Conservation (phyloP, 1,140 invertebrate species). For the Zaprionus gabonicus region DNA sequence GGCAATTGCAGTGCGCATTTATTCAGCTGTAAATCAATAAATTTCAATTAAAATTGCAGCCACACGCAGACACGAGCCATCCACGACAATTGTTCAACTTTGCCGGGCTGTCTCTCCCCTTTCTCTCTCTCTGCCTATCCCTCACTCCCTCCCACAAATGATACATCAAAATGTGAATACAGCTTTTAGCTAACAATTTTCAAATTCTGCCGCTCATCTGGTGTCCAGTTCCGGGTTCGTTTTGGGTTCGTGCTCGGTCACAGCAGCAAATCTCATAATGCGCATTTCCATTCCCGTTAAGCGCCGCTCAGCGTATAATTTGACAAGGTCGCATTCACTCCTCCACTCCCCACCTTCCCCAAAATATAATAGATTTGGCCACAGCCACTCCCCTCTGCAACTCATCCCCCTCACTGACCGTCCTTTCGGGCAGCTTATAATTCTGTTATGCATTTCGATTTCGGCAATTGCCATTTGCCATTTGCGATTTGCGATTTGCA, state of each 20-base stretch:
- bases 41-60: conserved; percentile 82
- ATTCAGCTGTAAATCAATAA: conserved; percentile 82
- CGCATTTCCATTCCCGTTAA: conserved; percentile 72
- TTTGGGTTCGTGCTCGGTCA: conserved; percentile 11
- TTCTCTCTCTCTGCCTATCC: too few relatives aligned
- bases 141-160: conserved; percentile 40
- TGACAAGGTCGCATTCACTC: conserved; percentile 61
- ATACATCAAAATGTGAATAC: conserved; percentile 54
- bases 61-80: conserved; percentile 44
- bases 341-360: not conserved
- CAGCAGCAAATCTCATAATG: conserved; percentile 66
- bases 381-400: not conserved
- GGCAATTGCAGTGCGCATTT: conserved; percentile 58
- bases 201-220: not conserved
- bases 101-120: not conserved
- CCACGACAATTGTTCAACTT: conserved; percentile 62
- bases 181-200: conserved; percentile 63
- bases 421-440: conserved; percentile 40
- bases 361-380: conserved; percentile 20
- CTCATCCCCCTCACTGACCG: not conserved
- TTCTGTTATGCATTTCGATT: conserved; percentile 78
- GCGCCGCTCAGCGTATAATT: conserved; percentile 75
- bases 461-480: conserved; percentile 67
- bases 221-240: not conserved
- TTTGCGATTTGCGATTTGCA: conserved; percentile 48